Conservation (phyloP, 1,140 invertebrate genomes). For the Aplysia californica region DNA sequence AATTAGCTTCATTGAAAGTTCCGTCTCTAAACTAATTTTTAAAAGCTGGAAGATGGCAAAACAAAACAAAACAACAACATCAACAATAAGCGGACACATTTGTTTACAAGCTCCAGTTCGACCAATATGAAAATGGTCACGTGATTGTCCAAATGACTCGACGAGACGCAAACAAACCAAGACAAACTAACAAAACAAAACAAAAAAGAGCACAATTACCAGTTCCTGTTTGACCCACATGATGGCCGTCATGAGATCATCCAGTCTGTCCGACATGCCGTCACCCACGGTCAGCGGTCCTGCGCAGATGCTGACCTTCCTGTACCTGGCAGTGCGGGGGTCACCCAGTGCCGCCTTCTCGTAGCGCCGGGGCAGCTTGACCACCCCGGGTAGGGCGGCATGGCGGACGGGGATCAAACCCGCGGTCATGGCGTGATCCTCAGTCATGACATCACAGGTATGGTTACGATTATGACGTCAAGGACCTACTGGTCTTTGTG, state of each 20-base stretch:
- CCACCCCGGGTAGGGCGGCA: conserved; percentile 35
- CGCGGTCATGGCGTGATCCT: conserved; percentile 34
- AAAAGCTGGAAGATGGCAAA: too few species aligned
- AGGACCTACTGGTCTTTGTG: too few species aligned
- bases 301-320: conserved; percentile 39
- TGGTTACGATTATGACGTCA: too few species aligned
- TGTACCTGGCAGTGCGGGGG: conserved; percentile 24
- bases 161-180: too few species aligned
- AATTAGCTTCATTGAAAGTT: too few species aligned
- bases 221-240: conserved; percentile 52
- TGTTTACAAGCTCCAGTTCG: too few species aligned
- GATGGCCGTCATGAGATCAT: conserved; percentile 45
- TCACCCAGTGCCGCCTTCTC: conserved; percentile 32
- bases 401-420: conserved; percentile 43
- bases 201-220: conserved; percentile 38
- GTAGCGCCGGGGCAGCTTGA: conserved; percentile 42
- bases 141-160: too few species aligned
- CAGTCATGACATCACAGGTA: conserved; percentile 3
- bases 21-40: too few species aligned
- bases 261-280: conserved; percentile 33
- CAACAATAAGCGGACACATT: too few species aligned
- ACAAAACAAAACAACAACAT: too few species aligned
- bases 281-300: conserved; percentile 14
- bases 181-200: too few species aligned
- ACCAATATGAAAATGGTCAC: too few species aligned